These are phyloP conservation scores for Schizaphis graminum DNA, from an alignment of 2,888 invertebrate genomes.

Conservation along the genomic window DNA sequence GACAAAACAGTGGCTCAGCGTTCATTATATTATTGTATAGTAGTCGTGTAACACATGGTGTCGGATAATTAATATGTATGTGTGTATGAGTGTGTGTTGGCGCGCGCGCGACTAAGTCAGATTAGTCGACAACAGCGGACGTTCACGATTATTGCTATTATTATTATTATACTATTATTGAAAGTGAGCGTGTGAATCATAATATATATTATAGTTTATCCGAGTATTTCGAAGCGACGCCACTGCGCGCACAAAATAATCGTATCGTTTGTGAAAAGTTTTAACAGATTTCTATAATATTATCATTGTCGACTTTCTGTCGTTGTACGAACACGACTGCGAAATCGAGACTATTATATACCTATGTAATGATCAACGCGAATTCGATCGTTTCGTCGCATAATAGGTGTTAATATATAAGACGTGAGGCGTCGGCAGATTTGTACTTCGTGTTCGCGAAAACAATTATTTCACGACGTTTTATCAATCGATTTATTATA, in stretches of 20 bases:
- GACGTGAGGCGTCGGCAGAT: not conserved
- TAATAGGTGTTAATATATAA: too few species aligned
- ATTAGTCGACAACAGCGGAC: not conserved
- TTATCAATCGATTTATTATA: too few species aligned
- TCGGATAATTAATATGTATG: constrained; percentile 9
- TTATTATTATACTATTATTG: not conserved
- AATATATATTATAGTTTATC: not conserved
- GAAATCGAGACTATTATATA: not conserved
- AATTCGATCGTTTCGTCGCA: not conserved
- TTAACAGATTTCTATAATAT: not conserved
- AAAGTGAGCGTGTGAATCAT: not conserved
- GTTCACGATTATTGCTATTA: not conserved
- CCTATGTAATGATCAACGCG: not conserved
- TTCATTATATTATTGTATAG: not conserved
- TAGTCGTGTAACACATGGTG: not conserved
- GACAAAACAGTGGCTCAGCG: not conserved
- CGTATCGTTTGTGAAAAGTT: not conserved
- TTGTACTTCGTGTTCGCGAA: not conserved
- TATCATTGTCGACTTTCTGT: not conserved
- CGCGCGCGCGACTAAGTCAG: not conserved
- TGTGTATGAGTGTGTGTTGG: not conserved
- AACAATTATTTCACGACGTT: not conserved
- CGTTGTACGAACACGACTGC: not conserved
- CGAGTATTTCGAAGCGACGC: not conserved
- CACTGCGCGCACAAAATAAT: not conserved